Evolutionary conservation across 2,888 invertebrate species (phyloP), one percentile per base, ranked within the genome.

Genomic region (Fragum whitleyi): DNA sequence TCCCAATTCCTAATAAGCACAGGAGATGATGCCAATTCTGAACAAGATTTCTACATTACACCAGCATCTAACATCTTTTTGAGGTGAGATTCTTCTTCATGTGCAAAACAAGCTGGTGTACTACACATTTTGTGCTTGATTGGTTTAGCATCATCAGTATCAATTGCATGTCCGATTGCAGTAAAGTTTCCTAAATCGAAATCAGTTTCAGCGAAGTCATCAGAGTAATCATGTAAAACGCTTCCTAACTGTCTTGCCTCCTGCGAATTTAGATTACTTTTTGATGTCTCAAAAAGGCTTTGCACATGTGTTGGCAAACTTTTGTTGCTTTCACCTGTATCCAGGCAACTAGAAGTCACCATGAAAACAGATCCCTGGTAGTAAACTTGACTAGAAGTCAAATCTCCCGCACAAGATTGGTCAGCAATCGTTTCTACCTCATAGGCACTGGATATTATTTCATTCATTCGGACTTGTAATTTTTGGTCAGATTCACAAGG

Each of bases 171-270:
- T n/a, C 78, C 74, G 16, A 82, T 72, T 1, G 32, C 78, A 0
- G 81, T 67, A 42, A 84, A 82, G n/a, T n/a, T n/a, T n/a, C n/a
- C n/a, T n/a, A n/a, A n/a, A 61, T 84, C 83, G 39, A 70, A 74
- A n/a, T 81, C 80, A 59, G 47, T 55, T 47, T 74, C 67, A 5
- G 78, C 79, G 57, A 85, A 85, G 3, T 83, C 74, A 74, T 83
- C 83, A 29, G 32, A 32, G n/a, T 16, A 62, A 14, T 32, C n/a
- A 32, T 29, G 62, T 32, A 62, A n/a, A 29, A 62, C 29, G n/a
- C 29, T 29, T 28, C 6, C 62, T 2, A 62, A 29, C 14, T 32
- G 2, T 32, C 26, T 14, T n/a, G 32, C n/a, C 36, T 62, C 19
- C 2, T 16, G 6, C 6, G 28, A 11, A 62, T 29, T 26, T n/a